These are phyloP conservation scores for Molorchus minor DNA, from an alignment of 2,888 invertebrate genomes.

Conservation along the genomic window DNA sequence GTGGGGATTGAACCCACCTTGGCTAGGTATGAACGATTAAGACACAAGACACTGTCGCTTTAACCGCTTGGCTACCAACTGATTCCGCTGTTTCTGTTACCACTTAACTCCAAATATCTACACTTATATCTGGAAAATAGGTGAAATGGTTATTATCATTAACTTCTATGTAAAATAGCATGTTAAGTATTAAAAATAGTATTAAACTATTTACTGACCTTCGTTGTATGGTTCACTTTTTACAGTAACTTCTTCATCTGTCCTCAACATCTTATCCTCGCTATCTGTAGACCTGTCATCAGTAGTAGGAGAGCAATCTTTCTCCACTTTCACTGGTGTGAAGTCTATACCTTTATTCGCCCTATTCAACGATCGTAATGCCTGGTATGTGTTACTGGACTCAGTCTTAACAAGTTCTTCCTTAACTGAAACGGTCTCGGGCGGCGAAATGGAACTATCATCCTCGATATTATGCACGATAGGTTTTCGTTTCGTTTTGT, in stretches of 20 bases:
- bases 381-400: not conserved
- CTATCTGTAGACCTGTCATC: not conserved
- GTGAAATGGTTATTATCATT: too few species aligned
- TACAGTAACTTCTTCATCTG: not conserved
- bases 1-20: too few species aligned
- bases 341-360: not conserved
- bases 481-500: not conserved
- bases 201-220: not conserved
- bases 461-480: not conserved
- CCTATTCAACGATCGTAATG: not conserved
- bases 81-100: too few species aligned
- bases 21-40: too few species aligned
- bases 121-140: too few species aligned
- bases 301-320: not conserved
- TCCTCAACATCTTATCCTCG: not conserved
- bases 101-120: too few species aligned
- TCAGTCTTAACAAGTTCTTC: not conserved
- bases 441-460: not conserved
- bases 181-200: not conserved
- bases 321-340: not conserved
- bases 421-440: slow-evolving; percentile 11
- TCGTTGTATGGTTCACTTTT: slow-evolving; percentile 12
- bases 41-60: too few species aligned
- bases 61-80: too few species aligned
- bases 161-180: not conserved